These are phyloP conservation scores for Ischnura elegans DNA, from an alignment of 2,888 invertebrate genomes.

Conservation along the genomic window DNA sequence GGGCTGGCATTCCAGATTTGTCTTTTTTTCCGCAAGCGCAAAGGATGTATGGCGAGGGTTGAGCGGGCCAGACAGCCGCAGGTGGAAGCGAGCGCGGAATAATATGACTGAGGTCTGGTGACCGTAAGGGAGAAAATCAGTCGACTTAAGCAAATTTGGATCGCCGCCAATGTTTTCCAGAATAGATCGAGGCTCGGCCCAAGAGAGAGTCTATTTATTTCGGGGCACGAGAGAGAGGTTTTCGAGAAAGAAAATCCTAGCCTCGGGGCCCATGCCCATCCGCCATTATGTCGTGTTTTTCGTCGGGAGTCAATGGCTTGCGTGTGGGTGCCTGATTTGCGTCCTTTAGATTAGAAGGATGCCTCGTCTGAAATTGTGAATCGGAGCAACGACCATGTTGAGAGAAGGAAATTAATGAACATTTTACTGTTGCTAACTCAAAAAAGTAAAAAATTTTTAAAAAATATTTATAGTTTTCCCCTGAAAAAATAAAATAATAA, in stretches of 20 bases:
- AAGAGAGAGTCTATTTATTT: constrained; percentile 59
- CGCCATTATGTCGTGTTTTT: background rate
- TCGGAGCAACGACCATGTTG: too few species aligned
- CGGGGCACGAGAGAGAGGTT: constrained; percentile 46
- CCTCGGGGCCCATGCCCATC: constrained; percentile 40
- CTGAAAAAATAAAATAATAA: too few species aligned
- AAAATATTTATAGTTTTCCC: too few species aligned
- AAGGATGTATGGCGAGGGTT: background rate
- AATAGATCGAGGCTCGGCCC: constrained; percentile 62
- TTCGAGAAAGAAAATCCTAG: constrained; percentile 60
- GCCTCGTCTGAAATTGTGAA: too few species aligned
- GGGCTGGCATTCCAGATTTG: too few species aligned
- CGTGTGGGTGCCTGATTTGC: too few species aligned
- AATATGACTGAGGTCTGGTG: constrained; percentile 44
- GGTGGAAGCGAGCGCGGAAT: background rate
- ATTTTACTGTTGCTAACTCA: too few species aligned
- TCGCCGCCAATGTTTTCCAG: constrained; percentile 62
- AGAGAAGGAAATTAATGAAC: too few species aligned
- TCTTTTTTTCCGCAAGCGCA: background rate
- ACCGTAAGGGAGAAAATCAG: constrained; percentile 63
- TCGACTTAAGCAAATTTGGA: constrained; percentile 65
- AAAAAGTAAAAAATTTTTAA: too few species aligned
- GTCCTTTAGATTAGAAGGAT: too few species aligned
- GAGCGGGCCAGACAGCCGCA: background rate
- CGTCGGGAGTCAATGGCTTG: too few species aligned